A percentile compares a stretch with the other conserved stretches of the same genome.
Conservation (phyloP, 2,888 invertebrate genomes). For the Antitype chi region DNA sequence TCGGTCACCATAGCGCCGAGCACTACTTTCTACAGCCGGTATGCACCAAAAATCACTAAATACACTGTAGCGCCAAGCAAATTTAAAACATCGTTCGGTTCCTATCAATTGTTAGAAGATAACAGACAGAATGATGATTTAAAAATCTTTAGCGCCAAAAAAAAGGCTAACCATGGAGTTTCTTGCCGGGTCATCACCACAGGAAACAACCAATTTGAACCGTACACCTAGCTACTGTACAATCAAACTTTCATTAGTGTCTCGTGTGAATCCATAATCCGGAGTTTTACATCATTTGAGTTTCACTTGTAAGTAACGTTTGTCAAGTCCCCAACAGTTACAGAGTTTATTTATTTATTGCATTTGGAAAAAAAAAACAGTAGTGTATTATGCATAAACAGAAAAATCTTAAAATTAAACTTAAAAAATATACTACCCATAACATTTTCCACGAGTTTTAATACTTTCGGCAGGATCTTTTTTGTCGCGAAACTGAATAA, state of each 20-base stretch:
- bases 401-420: too few relatives aligned
- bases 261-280: not conserved
- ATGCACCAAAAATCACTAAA: not conserved
- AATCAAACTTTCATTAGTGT: not conserved
- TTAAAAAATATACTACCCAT: too few relatives aligned
- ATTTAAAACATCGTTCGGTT: not conserved
- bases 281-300: not conserved
- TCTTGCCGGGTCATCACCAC: not conserved
- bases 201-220: not conserved
- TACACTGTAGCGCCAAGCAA: not conserved
- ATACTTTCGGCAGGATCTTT: not conserved
- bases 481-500: not conserved
- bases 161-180: not conserved
- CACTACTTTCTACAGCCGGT: not conserved
- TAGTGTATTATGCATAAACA: too few relatives aligned
- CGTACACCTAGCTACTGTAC: too few relatives aligned
- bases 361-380: too few relatives aligned
- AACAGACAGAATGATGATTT: not conserved
- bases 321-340: not conserved
- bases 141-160: not conserved
- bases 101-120: not conserved
- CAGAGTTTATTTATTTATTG: too few relatives aligned
- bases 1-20: not conserved
- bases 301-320: not conserved
- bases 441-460: too few relatives aligned